These are phyloP conservation scores for Distichodus sexfasciatus DNA, from an alignment of 2,797 vertebrate species.

Conservation along the genomic window DNA sequence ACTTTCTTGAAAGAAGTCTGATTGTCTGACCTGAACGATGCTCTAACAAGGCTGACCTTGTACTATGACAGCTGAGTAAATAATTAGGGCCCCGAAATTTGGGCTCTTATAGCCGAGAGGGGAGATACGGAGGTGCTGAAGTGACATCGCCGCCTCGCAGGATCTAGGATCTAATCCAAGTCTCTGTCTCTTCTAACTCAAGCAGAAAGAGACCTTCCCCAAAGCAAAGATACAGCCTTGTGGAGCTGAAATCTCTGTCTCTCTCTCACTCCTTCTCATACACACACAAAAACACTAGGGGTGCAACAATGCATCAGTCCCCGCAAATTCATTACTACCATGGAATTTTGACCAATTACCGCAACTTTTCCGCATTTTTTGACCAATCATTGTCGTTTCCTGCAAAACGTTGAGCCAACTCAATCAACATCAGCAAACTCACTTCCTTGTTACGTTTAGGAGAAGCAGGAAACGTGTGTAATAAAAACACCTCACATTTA, in stretches of 20 bases:
- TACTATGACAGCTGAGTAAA: constrained; percentile 58
- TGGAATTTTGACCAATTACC: too few species aligned
- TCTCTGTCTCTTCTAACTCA: constrained; percentile 13
- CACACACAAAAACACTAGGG: not conserved
- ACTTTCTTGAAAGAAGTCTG: constrained; percentile 68
- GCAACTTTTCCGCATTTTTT: too few species aligned
- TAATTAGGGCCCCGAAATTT: constrained; percentile 68
- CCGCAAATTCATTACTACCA: too few species aligned
- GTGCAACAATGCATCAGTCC: too few species aligned
- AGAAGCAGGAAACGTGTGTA: too few species aligned
- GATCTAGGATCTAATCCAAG: constrained; percentile 35
- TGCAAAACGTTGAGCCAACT: too few species aligned
- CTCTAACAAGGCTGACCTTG: constrained; percentile 71
- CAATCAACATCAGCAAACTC: too few species aligned
- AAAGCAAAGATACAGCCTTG: constrained; percentile 16
- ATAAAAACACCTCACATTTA: too few species aligned
- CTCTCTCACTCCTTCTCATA: not conserved
- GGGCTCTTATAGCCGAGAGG: constrained; percentile 39
- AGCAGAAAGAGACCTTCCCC: constrained; percentile 22
- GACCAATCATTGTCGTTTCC: too few species aligned
- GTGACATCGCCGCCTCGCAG: constrained; percentile 30
- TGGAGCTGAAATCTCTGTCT: not conserved
- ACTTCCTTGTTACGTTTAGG: too few species aligned
- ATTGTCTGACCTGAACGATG: constrained; percentile 66
- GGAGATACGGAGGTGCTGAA: not conserved